phyloP scores from a whole-genome alignment of 2,797 vertebrate species.

The Acipenser oxyrinchus region DNA sequence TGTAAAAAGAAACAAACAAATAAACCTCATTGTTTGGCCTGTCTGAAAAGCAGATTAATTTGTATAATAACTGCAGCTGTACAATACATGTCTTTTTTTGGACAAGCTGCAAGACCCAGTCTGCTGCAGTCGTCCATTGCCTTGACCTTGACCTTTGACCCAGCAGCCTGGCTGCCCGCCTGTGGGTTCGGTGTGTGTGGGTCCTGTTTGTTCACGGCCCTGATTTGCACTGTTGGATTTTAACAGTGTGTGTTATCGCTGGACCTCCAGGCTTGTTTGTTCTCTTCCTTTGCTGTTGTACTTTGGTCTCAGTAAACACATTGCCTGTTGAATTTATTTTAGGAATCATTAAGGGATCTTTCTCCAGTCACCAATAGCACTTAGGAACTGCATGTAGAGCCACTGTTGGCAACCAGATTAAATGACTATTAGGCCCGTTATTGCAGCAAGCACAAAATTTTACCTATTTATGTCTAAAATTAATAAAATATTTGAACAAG shows the following conservation, averaged over 20 bases:
- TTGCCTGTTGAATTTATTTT: neutral
- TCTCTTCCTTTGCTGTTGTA: constrained; percentile 2
- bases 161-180: neutral
- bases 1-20: too few species aligned
- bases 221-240: neutral
- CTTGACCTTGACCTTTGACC: neutral
- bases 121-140: neutral
- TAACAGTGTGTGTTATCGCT: neutral
- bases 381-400: too few species aligned
- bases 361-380: too few species aligned
- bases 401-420: too few species aligned
- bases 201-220: neutral
- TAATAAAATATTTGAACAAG: too few species aligned
- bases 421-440: too few species aligned
- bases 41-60: too few species aligned
- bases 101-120: neutral
- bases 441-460: too few species aligned
- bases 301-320: constrained; percentile 1
- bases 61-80: neutral
- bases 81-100: neutral
- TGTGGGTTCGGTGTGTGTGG: neutral
- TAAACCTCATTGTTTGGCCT: too few species aligned
- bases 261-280: neutral
- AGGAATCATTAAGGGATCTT: too few species aligned
- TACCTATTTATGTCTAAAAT: too few species aligned